Evolutionary conservation across 53 echinoderm and acorn worm genomes (phyloP).

Genomic region (Paracentrotus lividus): DNA sequence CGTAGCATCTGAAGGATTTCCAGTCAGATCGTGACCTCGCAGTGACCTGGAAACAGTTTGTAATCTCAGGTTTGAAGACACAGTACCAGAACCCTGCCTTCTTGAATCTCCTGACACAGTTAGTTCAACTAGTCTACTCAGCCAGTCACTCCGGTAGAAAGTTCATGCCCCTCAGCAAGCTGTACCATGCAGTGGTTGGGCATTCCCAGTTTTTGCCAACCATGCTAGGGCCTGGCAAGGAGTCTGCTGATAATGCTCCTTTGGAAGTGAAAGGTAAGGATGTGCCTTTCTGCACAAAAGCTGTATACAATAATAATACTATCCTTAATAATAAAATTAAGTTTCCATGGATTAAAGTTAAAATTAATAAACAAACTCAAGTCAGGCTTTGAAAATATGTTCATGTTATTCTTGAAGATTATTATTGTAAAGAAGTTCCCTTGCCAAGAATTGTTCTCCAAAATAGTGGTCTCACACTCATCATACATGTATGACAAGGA

Average conservation of each 20-base stretch:
- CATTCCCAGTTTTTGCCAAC: conserved; percentile 91
- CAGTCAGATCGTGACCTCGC: conserved; percentile 34
- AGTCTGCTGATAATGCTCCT: conserved; percentile 22
- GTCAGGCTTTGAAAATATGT: no score
- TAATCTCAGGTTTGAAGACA: conserved; percentile 80
- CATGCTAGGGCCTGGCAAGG: conserved; percentile 79
- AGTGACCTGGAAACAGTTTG: conserved; percentile 83
- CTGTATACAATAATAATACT: no score
- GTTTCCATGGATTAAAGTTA: no score
- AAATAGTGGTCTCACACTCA: no score
- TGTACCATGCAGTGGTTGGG: conserved; percentile 90
- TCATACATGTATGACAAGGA: no score
- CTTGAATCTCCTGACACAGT: conserved; percentile 71
- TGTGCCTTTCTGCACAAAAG: background rate
- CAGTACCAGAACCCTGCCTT: conserved; percentile 71
- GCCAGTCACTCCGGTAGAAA: conserved; percentile 36
- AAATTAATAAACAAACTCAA: no score
- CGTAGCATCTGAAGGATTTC: conserved; percentile 57
- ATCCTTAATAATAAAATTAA: no score
- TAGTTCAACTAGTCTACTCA: conserved; percentile 79
- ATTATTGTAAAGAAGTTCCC: no score
- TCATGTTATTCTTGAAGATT: no score
- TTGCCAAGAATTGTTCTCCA: no score
- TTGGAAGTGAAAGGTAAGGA: conserved; percentile 74
- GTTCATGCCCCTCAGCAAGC: conserved; percentile 72